Evolutionary conservation across 2,797 vertebrate species (phyloP).

Genomic region (Odontamblyopus lacepedii): DNA sequence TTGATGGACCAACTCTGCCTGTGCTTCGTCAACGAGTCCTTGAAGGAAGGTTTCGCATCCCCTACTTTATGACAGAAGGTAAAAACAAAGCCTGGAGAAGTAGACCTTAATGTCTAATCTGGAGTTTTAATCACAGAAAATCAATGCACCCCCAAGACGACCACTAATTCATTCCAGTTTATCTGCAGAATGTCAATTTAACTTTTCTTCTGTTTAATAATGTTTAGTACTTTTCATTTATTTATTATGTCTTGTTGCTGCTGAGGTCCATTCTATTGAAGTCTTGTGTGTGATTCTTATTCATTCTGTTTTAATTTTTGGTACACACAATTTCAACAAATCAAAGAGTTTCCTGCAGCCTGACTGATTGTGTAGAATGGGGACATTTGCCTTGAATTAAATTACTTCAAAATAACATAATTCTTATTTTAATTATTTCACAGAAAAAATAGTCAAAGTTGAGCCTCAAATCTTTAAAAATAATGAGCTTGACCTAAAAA

Average conservation of each 20-base stretch:
- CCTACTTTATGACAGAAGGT: slow-evolving; percentile 99
- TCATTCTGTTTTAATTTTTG: not conserved
- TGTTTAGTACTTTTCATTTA: not conserved
- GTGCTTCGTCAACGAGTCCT: slow-evolving; percentile 94
- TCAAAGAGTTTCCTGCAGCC: too few relatives aligned
- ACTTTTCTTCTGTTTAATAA: too few relatives aligned
- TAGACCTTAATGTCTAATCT: not conserved
- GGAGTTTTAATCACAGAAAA: not conserved
- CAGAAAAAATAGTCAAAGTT: too few relatives aligned
- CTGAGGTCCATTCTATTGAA: not conserved
- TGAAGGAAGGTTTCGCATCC: slow-evolving; percentile 97
- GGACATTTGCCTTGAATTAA: too few relatives aligned
- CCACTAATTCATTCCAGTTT: too few relatives aligned
- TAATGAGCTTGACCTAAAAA: too few relatives aligned
- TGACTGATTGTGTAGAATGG: too few relatives aligned
- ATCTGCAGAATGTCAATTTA: too few relatives aligned
- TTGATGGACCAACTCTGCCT: slow-evolving; percentile 94
- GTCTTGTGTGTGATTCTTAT: not conserved
- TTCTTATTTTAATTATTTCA: too few relatives aligned
- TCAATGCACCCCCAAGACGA: not conserved
- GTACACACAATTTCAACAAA: not conserved
- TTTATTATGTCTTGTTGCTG: not conserved
- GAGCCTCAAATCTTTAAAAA: too few relatives aligned
- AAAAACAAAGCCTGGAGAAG: slow-evolving; percentile 39
- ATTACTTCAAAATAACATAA: too few relatives aligned